Conservation (phyloP, 2,888 invertebrate species). For the Apamea sordens region DNA sequence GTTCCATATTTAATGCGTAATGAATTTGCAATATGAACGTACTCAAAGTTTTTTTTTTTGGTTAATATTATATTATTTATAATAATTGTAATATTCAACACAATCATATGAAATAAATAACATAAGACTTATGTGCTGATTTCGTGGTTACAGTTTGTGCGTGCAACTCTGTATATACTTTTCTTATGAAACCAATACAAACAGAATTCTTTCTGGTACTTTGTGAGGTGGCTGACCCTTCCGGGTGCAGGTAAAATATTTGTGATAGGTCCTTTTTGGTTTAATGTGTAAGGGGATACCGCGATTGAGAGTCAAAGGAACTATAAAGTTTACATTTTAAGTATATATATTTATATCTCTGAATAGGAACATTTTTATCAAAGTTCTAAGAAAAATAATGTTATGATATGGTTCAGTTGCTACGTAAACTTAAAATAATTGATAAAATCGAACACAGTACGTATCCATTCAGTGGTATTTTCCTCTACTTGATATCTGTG, state of each 20-base stretch:
- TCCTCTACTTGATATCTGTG: slow-evolving; percentile 1
- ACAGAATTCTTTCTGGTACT: not conserved
- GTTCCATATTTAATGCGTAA: too few relatives aligned
- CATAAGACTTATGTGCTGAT: not conserved
- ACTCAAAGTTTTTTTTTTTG: too few relatives aligned
- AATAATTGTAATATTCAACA: too few relatives aligned
- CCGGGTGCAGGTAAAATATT: not conserved
- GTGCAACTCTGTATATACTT: not conserved
- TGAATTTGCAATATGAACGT: too few relatives aligned
- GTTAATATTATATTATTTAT: too few relatives aligned
- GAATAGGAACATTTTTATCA: not conserved
- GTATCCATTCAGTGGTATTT: slow-evolving; percentile 9
- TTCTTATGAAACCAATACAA: not conserved
- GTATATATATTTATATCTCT: not conserved
- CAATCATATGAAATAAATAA: too few relatives aligned
- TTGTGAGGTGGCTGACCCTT: not conserved
- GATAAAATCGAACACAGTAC: not conserved
- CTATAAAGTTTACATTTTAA: not conserved
- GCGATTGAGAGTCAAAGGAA: not conserved
- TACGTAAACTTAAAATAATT: not conserved
- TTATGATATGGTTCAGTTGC: not conserved
- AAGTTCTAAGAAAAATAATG: not conserved
- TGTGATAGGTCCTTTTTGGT: not conserved
- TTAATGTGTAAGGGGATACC: not conserved
- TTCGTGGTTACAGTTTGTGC: not conserved